Evolutionary conservation across 2,888 invertebrate genomes (phyloP).

Genomic region (Formica aserva): DNA sequence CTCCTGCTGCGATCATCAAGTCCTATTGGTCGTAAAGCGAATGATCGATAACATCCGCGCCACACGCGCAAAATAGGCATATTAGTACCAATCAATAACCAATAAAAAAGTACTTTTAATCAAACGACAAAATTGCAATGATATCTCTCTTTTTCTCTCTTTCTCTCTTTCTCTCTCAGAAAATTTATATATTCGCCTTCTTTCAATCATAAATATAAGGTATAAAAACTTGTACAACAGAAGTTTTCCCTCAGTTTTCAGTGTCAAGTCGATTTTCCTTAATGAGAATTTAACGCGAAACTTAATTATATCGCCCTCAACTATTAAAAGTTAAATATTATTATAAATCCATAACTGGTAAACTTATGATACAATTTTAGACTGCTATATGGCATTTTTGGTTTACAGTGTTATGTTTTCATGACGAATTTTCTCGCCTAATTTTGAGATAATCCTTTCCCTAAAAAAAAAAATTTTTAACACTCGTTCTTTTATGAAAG

Average conservation of each 20-base stretch:
- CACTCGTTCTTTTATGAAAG: neutral
- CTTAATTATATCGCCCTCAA: neutral
- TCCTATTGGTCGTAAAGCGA: conserved; percentile 57
- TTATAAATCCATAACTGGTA: neutral
- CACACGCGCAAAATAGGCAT: conserved; percentile 36
- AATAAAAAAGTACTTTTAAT: conserved; percentile 42
- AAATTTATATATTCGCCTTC: neutral
- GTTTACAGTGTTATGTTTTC: neutral
- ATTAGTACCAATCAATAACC: conserved; percentile 59
- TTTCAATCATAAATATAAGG: neutral
- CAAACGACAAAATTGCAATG: conserved; percentile 28
- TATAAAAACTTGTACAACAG: neutral
- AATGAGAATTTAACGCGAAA: neutral
- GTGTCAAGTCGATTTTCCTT: neutral
- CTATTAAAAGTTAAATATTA: neutral
- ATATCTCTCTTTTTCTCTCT: neutral
- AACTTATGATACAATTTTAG: neutral
- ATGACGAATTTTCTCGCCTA: neutral
- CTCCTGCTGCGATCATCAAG: conserved; percentile 67
- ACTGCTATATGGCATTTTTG: neutral
- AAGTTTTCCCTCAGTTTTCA: conserved; percentile 6
- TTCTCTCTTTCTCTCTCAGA: neutral
- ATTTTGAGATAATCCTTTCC: neutral
- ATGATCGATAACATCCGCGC: conserved; percentile 62
- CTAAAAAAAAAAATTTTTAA: neutral